Evolutionary conservation across 2,888 invertebrate genomes (phyloP), one percentile per base, ranked within the genome.

Genomic region (Cerceris rybyensis): DNA sequence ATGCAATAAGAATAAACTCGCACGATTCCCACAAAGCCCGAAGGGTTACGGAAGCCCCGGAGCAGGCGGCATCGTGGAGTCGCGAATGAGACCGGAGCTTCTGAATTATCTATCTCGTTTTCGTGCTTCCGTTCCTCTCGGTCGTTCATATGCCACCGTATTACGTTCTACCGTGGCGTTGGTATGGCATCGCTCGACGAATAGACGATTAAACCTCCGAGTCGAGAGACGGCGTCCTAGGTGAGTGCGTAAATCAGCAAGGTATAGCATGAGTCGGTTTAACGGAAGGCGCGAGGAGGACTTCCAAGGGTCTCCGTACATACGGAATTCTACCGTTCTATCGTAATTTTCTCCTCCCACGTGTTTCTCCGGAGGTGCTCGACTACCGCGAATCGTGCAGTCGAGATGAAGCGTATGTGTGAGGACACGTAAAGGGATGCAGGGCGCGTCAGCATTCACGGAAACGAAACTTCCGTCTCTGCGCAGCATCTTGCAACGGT

Each of bases 191-290:
- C 17, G 41, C 68, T 7, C 70, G 50, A 46, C 70, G 71, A 78
- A 79, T 77, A 76, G 80, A 57, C 84, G 85, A 86, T 86, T 86
- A 86, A 85, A 82, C 80, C 79, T 68, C 69, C 64, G 78, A 83
- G 80, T 73, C 75, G 82, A 72, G 79, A 82, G 80, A 83, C 75
- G 82, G 74, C 75, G 84, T 73, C 80, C 58, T 55, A 52, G 80
- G 64, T 67, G 82, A 86, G 82, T 82, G 84, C 83, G 83, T 84
- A 86, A 86, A 86, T 87, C 85, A 87, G 80, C 81, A 65, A 54
- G 16, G 52, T 46, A 67, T 52, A 68, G 76, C 78, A 70, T 41
- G 55, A 63, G 60, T 52, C 39, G 59, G 52, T 66, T 63, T 55
- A 52, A 67, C 67, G 54, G 64, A 67, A 68, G 52, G 63, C 46